Conservation (phyloP, 2,797 vertebrate genomes). For the Smutsia gigantea region DNA sequence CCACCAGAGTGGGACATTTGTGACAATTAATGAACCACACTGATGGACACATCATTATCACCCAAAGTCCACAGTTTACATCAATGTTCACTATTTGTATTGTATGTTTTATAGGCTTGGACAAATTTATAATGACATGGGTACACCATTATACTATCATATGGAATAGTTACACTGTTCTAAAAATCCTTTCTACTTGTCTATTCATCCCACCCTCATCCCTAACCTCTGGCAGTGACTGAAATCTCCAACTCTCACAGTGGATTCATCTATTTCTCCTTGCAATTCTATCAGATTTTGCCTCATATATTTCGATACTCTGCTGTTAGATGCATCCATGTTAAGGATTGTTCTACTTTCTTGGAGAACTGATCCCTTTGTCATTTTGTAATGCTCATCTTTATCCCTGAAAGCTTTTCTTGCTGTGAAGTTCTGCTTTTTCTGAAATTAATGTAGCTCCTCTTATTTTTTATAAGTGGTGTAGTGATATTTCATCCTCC, state of each 20-base stretch:
- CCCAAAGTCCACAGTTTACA: background rate
- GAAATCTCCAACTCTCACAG: background rate
- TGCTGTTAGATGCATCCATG: background rate
- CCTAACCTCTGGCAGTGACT: background rate
- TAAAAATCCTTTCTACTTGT: background rate
- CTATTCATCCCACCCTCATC: background rate
- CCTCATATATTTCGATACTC: background rate
- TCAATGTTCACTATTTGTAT: background rate
- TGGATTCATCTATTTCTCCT: background rate
- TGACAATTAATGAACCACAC: background rate
- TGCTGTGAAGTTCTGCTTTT: background rate
- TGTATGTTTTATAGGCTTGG: background rate
- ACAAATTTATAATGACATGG: background rate
- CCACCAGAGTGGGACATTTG: background rate
- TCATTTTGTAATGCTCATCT: background rate
- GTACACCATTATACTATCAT: background rate
- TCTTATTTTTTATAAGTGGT: background rate
- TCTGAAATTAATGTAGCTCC: background rate
- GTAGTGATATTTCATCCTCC: background rate
- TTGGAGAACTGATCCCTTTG: background rate
- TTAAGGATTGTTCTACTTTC: background rate
- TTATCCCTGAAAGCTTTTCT: background rate
- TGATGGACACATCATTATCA: background rate
- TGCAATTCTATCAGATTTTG: background rate
- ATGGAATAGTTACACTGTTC: background rate